phyloP scores from a whole-genome alignment of 35 echinoderm and acorn worm species.

The Lytechinus variegatus region DNA sequence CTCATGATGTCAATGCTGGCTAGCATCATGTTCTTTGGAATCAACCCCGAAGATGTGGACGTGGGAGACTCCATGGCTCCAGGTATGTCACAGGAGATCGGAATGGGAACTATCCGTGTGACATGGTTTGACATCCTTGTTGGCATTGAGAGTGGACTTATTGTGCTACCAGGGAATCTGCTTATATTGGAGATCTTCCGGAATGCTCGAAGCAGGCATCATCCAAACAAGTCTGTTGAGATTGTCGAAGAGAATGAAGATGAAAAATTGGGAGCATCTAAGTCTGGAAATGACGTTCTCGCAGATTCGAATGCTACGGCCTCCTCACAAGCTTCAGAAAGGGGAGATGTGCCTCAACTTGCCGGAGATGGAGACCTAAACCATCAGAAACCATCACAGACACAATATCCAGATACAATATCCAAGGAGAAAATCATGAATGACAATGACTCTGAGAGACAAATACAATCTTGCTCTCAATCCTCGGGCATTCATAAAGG shows the following conservation, averaged over 20 bases:
- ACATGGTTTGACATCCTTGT: constrained; percentile 70
- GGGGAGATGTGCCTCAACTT: background rate
- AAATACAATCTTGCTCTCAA: background rate
- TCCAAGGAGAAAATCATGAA: background rate
- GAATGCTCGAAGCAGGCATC: constrained; percentile 36
- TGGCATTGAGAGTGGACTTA: constrained; percentile 72
- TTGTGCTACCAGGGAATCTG: constrained; percentile 78
- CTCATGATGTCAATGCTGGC: constrained; percentile 82
- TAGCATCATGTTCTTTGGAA: constrained; percentile 91
- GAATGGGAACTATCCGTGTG: constrained; percentile 66
- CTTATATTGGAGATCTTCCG: constrained; percentile 72
- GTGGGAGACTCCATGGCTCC: background rate
- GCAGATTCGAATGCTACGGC: background rate
- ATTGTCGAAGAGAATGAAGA: constrained; percentile 33
- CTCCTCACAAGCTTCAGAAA: background rate
- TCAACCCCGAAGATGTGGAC: background rate
- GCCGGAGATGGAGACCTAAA: background rate
- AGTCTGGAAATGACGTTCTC: background rate
- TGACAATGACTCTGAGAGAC: background rate
- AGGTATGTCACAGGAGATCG: constrained; percentile 55
- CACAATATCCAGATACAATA: background rate
- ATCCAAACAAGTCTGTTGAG: constrained; percentile 31
- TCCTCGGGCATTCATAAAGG: background rate
- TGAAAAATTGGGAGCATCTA: background rate
- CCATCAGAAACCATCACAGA: background rate